phyloP scores from a whole-genome alignment of 2,888 invertebrate species.

The Conistra vaccinii region DNA sequence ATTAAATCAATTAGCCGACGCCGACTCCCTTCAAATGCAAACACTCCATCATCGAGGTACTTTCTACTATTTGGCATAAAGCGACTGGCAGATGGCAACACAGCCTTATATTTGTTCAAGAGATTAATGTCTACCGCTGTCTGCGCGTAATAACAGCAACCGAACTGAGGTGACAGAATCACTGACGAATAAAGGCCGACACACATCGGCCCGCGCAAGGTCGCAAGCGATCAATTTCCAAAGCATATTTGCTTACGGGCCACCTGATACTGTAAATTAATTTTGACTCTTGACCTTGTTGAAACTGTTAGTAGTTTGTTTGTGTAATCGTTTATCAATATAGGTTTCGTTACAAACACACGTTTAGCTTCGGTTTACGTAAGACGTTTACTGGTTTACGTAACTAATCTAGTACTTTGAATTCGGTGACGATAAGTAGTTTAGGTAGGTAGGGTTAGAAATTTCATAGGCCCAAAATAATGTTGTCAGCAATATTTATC shows the following conservation, averaged over 20 bases:
- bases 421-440: constrained; percentile 9
- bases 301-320: constrained; percentile 35
- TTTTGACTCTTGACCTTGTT: constrained; percentile 46
- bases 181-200: constrained; percentile 41
- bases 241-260: constrained; percentile 50
- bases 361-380: constrained; percentile 34
- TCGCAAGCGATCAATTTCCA: constrained; percentile 54
- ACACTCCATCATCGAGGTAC: constrained; percentile 53
- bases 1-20: constrained; percentile 74
- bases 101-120: constrained; percentile 79
- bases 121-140: constrained; percentile 82
- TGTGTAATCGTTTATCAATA: constrained; percentile 46
- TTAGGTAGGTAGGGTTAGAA: not conserved
- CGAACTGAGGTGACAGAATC: constrained; percentile 62
- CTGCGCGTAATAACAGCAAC: constrained; percentile 70
- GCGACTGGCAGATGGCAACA: constrained; percentile 74
- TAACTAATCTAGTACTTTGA: constrained; percentile 23
- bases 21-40: constrained; percentile 61
- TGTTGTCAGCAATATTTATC: constrained; percentile 25
- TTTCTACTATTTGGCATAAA: constrained; percentile 48
- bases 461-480: constrained; percentile 29
- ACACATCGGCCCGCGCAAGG: constrained; percentile 34
- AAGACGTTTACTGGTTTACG: constrained; percentile 27
- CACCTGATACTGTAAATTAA: constrained; percentile 56
- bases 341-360: constrained; percentile 7